Conservation (phyloP, 1,140 invertebrate genomes). For the Saccostrea echinata region DNA sequence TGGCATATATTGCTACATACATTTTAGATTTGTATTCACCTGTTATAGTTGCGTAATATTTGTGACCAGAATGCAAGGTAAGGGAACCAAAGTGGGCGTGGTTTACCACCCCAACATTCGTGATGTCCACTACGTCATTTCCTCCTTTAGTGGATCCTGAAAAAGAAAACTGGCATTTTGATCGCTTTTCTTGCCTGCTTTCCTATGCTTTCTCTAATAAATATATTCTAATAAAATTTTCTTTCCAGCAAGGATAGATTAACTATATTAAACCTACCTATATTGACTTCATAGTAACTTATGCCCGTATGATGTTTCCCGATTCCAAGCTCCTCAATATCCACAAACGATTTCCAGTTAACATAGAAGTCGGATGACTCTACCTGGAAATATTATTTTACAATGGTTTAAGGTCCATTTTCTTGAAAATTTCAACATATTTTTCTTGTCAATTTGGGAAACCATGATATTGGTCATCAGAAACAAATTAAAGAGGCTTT, state of each 20-base stretch:
- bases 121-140: constrained; percentile 57
- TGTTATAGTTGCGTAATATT: constrained; percentile 60
- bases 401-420: not conserved
- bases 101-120: constrained; percentile 59
- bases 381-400: not conserved
- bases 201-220: too few relatives aligned
- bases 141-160: constrained; percentile 58
- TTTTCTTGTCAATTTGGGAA: not conserved
- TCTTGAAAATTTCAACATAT: not conserved
- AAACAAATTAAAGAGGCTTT: not conserved
- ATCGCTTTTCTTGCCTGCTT: not conserved
- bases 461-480: not conserved
- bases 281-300: constrained; percentile 53
- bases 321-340: constrained; percentile 58
- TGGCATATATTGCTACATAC: not conserved
- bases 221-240: too few relatives aligned
- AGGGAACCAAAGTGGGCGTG: constrained; percentile 57
- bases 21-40: constrained; percentile 49
- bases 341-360: constrained; percentile 61
- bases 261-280: constrained; percentile 53
- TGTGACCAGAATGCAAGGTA: constrained; percentile 57
- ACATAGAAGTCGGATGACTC: constrained; percentile 52
- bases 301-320: constrained; percentile 59
- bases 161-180: not conserved
- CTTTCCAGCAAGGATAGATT: not conserved